These are phyloP conservation scores for Actenoides hombroni DNA, from an alignment of 2,113 vertebrate species.

Conservation along the genomic window DNA sequence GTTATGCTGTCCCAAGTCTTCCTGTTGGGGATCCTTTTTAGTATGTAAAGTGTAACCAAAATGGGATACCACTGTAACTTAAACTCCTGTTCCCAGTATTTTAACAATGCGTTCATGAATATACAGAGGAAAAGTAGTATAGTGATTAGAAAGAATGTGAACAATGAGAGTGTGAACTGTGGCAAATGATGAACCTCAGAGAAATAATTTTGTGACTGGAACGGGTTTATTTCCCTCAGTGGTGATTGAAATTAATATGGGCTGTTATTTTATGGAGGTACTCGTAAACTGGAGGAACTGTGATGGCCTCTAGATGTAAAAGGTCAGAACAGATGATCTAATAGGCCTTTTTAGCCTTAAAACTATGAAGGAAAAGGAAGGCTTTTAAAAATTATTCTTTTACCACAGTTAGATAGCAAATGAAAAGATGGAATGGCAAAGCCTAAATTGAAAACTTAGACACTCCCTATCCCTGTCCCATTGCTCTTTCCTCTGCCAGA, in stretches of 20 bases:
- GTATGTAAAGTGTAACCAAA: background rate
- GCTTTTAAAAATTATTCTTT: background rate
- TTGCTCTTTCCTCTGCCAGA: background rate
- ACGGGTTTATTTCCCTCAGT: slow-evolving; percentile 40
- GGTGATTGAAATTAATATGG: slow-evolving; percentile 42
- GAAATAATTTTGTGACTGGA: slow-evolving; percentile 2
- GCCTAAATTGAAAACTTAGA: background rate
- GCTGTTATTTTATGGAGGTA: slow-evolving; percentile 43
- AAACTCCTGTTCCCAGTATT: background rate
- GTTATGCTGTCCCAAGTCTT: background rate
- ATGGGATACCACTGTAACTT: background rate
- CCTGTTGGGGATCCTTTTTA: background rate
- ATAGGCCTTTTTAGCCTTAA: slow-evolving; percentile 31
- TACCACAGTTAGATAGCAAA: background rate
- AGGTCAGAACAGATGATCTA: slow-evolving; percentile 49
- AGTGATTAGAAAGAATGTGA: slow-evolving; percentile 11
- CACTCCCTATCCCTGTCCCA: background rate
- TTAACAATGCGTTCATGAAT: background rate
- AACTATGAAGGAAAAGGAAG: slow-evolving; percentile 16
- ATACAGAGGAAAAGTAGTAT: background rate
- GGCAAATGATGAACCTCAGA: background rate
- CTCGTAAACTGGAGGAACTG: slow-evolving; percentile 39
- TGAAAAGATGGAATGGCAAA: background rate
- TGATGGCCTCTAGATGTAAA: slow-evolving; percentile 33
- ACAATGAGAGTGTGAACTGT: background rate